Conservation (phyloP, 2,797 vertebrate species). For the Ceyx erithaca region DNA sequence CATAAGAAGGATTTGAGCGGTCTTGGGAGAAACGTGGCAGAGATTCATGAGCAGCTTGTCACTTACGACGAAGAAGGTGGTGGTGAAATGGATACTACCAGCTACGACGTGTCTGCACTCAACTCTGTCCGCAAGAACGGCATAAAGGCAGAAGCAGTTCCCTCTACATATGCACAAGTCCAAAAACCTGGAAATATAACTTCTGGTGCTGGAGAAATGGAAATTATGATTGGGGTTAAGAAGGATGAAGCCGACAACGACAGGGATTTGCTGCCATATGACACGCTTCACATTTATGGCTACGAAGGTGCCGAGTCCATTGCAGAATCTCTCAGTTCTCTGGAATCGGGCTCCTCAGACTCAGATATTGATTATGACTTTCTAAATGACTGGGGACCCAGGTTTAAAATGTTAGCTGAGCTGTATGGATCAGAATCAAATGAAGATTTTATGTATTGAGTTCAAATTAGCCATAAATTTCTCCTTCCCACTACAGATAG, state of each 20-base stretch:
- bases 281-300: constrained; percentile 95
- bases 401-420: constrained; percentile 94
- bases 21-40: constrained; percentile 85
- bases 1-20: constrained; percentile 86
- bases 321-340: constrained; percentile 92
- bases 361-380: constrained; percentile 94
- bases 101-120: constrained; percentile 95
- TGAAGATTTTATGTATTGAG: constrained; percentile 84
- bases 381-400: constrained; percentile 94
- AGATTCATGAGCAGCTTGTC: constrained; percentile 97
- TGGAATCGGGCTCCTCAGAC: constrained; percentile 87
- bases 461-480: background rate
- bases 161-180: constrained; percentile 83
- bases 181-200: constrained; percentile 78
- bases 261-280: constrained; percentile 88
- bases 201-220: constrained; percentile 89
- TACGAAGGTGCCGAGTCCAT: constrained; percentile 93
- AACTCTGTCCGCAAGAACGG: constrained; percentile 85
- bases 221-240: constrained; percentile 93
- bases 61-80: constrained; percentile 96
- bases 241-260: constrained; percentile 95
- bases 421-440: constrained; percentile 87
- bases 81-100: constrained; percentile 98
- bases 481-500: background rate
- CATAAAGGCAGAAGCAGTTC: constrained; percentile 61